Conservation (phyloP, 2,797 vertebrate species). For the Phrynocephalus vlangalii region DNA sequence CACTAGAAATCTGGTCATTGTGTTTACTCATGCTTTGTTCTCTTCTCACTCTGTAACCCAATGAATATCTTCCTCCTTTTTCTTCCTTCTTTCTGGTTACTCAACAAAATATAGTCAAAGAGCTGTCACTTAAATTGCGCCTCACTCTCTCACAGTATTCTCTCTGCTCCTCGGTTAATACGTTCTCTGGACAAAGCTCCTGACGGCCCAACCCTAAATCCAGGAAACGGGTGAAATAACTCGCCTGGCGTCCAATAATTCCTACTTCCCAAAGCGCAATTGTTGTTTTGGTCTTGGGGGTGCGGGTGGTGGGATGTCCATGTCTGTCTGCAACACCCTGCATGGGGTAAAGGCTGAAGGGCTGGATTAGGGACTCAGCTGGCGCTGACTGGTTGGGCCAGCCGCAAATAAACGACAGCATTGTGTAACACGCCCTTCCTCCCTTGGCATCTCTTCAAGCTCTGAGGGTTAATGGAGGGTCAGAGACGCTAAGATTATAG, state of each 20-base stretch:
- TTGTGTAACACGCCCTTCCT: slow-evolving; percentile 11
- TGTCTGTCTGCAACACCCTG: not conserved
- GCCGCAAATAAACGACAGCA: not conserved
- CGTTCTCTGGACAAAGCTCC: not conserved
- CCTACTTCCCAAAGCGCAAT: not conserved
- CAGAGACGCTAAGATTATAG: not conserved
- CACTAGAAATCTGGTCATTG: too few relatives aligned
- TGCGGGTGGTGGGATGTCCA: not conserved
- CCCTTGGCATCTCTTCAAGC: not conserved
- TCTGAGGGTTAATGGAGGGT: not conserved
- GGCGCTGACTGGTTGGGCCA: not conserved
- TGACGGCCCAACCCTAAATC: not conserved
- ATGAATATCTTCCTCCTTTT: not conserved
- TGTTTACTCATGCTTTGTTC: too few relatives aligned
- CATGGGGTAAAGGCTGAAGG: not conserved
- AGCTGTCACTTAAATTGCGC: not conserved
- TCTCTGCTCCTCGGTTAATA: not conserved
- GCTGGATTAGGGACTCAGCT: not conserved
- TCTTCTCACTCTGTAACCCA: not conserved
- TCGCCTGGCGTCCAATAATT: not conserved
- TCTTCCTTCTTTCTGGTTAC: not conserved
- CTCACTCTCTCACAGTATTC: not conserved
- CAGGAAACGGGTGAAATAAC: not conserved
- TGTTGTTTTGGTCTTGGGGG: not conserved
- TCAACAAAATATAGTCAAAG: not conserved